Percentiles rank a stretch among this genome's conserved stretches.
Evolutionary conservation across 2,797 vertebrate species (phyloP).

Genomic region (Sebastes minor): DNA sequence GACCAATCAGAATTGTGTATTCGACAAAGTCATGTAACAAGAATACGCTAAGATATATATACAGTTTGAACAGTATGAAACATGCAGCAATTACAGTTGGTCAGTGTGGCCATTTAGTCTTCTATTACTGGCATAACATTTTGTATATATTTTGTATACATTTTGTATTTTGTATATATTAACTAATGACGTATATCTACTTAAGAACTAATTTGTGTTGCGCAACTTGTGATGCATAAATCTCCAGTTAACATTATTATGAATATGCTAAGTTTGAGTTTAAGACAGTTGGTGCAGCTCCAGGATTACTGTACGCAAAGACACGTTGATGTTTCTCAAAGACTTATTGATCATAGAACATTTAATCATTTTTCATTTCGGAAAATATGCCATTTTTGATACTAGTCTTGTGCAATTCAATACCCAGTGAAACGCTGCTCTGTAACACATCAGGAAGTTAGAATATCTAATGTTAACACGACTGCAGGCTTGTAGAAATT

Average conservation of each 20-base stretch:
- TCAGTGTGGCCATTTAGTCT: background rate
- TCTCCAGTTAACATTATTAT: background rate
- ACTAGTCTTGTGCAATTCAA: background rate
- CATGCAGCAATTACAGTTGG: background rate
- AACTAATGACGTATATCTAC: background rate
- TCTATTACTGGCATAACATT: background rate
- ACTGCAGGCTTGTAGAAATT: conserved; percentile 45
- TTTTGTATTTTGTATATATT: background rate
- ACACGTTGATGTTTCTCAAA: background rate
- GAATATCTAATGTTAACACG: conserved; percentile 36
- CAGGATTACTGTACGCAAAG: background rate
- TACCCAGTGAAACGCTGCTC: background rate
- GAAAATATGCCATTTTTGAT: background rate
- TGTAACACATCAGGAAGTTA: background rate
- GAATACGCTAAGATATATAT: background rate
- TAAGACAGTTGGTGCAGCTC: background rate
- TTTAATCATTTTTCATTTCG: background rate
- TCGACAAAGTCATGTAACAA: background rate
- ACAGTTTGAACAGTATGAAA: background rate
- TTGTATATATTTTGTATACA: background rate
- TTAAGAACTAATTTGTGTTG: background rate
- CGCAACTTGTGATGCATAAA: background rate
- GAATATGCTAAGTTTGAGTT: background rate
- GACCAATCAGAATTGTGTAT: background rate
- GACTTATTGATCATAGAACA: background rate